Evolutionary conservation across 1,140 invertebrate species (phyloP), one percentile per base, ranked within the genome.

Genomic region (Eumaeus atala): DNA sequence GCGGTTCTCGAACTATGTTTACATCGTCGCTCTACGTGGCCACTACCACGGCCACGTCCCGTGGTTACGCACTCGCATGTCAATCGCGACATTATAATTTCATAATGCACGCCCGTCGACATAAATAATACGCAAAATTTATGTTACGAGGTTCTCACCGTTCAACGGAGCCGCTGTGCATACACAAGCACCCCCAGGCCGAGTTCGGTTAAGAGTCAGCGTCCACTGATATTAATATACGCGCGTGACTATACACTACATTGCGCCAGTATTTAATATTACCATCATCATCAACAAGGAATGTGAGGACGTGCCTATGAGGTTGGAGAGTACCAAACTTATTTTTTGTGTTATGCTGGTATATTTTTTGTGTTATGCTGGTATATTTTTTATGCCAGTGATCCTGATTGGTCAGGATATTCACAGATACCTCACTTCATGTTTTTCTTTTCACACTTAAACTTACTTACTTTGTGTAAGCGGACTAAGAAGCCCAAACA

Each of bases 111-210:
- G 70, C 73, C 64, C 82, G 83, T 84, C 83, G 76, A 75, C 77
- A 70, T 83, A 83, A 84, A 84, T 86, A 84, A 86, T 86, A 86
- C 78, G 83, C 83, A 81, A 86, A 86, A 86, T 86, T 84, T 84
- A 86, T 86, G 80, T 83, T 84, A 82, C 78, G 77, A 82, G 74
- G 80, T 86, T 86, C 83, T 84, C 83, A 86, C 80, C 80, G 79
- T 78, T 77, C 74, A 61, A 69, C 67, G 66, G 55, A 66, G 72
- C 64, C 72, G 64, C 69, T 62, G 62, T 71, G 83, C 82, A 86
- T 86, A 71, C 75, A 58, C 81, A 85, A 85, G 77, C 59, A 60
- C 62, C 55, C 50, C 66, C 77, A 74, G 83, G 80, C 82, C 77
- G 71, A 61, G 72, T 72, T 75, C 71, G 63, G 74, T n/a, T n/a